phyloP scores from a whole-genome alignment of 2,888 invertebrate genomes.

The Trachelus tabidus region DNA sequence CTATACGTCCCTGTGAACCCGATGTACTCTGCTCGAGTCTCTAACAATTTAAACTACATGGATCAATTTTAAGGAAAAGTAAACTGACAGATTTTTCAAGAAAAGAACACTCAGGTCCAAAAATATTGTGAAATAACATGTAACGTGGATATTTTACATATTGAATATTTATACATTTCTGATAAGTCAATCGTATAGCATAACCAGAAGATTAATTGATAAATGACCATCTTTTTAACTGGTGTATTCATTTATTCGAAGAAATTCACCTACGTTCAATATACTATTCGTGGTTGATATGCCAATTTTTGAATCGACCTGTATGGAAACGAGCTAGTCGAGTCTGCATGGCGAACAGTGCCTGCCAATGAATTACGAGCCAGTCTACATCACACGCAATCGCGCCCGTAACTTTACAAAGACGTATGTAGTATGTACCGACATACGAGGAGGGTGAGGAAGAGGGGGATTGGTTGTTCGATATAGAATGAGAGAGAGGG shows the following conservation, averaged over 20 bases:
- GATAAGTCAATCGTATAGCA: not conserved
- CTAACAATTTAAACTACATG: not conserved
- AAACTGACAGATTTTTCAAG: not conserved
- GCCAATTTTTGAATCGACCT: not conserved
- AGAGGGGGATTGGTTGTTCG: not conserved
- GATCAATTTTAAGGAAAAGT: not conserved
- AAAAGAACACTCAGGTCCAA: not conserved
- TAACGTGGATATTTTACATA: not conserved
- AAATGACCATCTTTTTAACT: not conserved
- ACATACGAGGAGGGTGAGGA: not conserved
- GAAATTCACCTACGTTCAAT: not conserved
- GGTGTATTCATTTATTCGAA: not conserved
- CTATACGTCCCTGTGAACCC: not conserved
- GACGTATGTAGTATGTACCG: conserved; percentile 27
- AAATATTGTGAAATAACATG: not conserved
- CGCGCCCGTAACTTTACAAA: conserved; percentile 50
- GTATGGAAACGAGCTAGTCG: not conserved
- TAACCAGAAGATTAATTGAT: not conserved
- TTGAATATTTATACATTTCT: not conserved
- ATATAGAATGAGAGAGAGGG: not conserved
- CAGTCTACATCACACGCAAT: conserved; percentile 48
- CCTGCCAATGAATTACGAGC: conserved; percentile 56
- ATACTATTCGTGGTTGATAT: not conserved
- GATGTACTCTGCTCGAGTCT: not conserved
- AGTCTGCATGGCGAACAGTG: conserved; percentile 1